Percentiles rank a stretch among this genome's conserved stretches.
Conservation (phyloP, 1,140 invertebrate genomes). For the Asobara japonica region DNA sequence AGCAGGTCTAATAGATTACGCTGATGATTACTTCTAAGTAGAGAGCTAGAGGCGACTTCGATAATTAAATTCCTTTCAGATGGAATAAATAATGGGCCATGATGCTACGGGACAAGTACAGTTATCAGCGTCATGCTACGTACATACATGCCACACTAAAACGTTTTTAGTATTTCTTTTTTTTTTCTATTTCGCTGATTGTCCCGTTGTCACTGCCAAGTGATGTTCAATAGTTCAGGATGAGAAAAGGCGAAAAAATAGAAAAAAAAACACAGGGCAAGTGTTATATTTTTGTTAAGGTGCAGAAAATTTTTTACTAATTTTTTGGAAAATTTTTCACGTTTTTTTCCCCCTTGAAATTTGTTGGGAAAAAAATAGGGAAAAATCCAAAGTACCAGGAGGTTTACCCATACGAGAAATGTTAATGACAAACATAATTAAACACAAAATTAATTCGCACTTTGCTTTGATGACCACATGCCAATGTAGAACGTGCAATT, state of each 20-base stretch:
- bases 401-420: too few relatives aligned
- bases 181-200: slow-evolving; percentile 7
- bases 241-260: background rate
- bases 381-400: too few relatives aligned
- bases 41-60: background rate
- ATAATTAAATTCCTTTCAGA: background rate
- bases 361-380: too few relatives aligned
- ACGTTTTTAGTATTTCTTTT: background rate
- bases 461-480: background rate
- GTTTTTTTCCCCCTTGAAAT: too few relatives aligned
- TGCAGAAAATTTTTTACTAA: background rate
- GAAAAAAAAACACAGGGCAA: background rate
- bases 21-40: background rate
- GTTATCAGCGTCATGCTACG: background rate
- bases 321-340: background rate
- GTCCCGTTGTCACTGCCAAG: slow-evolving; percentile 1
- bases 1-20: too few relatives aligned
- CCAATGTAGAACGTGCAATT: background rate
- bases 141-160: slow-evolving; percentile 1
- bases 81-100: background rate
- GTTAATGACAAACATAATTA: slow-evolving; percentile 6
- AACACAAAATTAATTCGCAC: background rate
- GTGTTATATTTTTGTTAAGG: background rate
- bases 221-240: background rate
- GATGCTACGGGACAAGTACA: background rate